phyloP scores from a whole-genome alignment of 1,140 invertebrate species.

The Pseudomyrmex dendroicus region DNA sequence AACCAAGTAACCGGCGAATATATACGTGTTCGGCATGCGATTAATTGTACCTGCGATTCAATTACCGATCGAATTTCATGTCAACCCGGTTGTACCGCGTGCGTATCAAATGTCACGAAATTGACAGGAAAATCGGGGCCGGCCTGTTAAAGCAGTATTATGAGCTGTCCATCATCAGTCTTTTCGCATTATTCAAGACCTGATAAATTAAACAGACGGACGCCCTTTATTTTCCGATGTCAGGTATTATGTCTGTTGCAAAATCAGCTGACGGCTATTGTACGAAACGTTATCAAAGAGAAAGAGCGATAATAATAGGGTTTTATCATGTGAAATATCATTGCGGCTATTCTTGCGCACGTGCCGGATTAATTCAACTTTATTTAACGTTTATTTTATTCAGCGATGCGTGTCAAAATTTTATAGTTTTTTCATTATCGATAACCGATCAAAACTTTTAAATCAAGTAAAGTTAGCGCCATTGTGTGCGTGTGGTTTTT shows the following conservation, averaged over 20 bases:
- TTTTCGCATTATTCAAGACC: constrained; percentile 28
- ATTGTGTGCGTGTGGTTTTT: too few species aligned
- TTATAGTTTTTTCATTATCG: too few species aligned
- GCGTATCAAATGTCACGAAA: constrained; percentile 43
- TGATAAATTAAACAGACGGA: constrained; percentile 45
- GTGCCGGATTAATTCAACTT: background rate
- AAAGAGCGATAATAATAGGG: background rate
- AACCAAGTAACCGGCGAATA: background rate
- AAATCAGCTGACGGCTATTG: constrained; percentile 18
- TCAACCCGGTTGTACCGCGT: constrained; percentile 24
- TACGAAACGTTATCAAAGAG: background rate
- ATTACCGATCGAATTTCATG: constrained; percentile 43
- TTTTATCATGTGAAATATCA: constrained; percentile 12
- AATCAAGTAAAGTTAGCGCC: too few species aligned
- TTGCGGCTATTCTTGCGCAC: constrained; percentile 12
- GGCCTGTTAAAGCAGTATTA: constrained; percentile 45
- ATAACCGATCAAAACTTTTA: too few species aligned
- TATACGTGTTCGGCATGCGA: background rate
- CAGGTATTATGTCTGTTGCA: constrained; percentile 35
- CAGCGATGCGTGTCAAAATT: background rate
- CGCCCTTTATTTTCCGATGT: constrained; percentile 44
- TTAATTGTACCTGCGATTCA: constrained; percentile 39
- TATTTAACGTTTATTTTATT: constrained; percentile 11
- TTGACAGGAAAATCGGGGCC: constrained; percentile 43
- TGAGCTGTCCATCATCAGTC: constrained; percentile 47